A percentile compares a stretch with the other conserved stretches of the same genome.
phyloP scores from a whole-genome alignment of 2,888 invertebrate species.

The Ceratothoa steindachneri region DNA sequence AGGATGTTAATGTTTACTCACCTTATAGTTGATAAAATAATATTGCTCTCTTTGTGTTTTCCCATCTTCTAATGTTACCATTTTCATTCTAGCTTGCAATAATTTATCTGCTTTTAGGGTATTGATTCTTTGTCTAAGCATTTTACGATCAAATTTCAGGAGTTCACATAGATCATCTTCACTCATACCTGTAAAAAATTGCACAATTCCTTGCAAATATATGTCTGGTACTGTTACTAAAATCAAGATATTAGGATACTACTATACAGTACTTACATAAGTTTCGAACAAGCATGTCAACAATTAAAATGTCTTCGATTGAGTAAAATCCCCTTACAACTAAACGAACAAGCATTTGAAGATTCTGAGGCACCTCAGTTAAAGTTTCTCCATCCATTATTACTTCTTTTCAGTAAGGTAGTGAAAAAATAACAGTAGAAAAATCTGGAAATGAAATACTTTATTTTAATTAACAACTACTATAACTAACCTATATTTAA shows the following conservation, averaged over 20 bases:
- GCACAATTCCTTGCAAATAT: background rate
- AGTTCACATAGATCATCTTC: constrained; percentile 69
- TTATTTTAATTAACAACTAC: too few relatives aligned
- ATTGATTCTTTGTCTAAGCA: constrained; percentile 80
- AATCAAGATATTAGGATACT: background rate
- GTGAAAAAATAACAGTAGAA: too few relatives aligned
- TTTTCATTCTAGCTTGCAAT: constrained; percentile 81
- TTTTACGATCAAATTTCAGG: constrained; percentile 87
- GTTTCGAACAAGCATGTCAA: constrained; percentile 92
- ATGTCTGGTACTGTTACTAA: too few relatives aligned
- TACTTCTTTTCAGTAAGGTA: background rate
- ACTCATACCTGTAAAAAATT: constrained; percentile 52
- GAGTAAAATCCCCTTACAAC: constrained; percentile 91
- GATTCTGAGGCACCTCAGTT: constrained; percentile 86
- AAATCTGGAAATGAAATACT: too few relatives aligned
- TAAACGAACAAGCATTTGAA: constrained; percentile 80
- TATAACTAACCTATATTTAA: too few relatives aligned
- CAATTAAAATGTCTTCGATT: constrained; percentile 86
- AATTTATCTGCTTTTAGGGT: constrained; percentile 87
- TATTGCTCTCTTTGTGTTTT: constrained; percentile 94
- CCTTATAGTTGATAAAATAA: constrained; percentile 93
- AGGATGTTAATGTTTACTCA: too few relatives aligned
- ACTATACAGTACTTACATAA: constrained; percentile 65
- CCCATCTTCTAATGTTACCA: constrained; percentile 92
- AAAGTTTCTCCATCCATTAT: constrained; percentile 57